Conservation (phyloP, 1,140 invertebrate genomes). For the Drosophila lini region DNA sequence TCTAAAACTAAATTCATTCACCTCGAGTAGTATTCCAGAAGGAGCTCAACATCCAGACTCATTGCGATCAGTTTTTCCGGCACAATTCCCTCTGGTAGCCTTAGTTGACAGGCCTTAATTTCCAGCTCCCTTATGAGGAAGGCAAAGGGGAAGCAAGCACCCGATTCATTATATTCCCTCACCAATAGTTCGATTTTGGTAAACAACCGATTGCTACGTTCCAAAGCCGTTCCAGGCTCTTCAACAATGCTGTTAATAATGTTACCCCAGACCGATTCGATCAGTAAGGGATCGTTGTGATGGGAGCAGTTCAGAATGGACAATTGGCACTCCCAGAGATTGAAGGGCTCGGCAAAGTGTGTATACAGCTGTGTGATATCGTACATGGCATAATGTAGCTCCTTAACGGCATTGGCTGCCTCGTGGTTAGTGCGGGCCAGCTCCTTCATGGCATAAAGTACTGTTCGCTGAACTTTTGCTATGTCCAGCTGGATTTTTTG, state of each 20-base stretch:
- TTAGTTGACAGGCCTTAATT: conserved; percentile 89
- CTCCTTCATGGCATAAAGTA: conserved; percentile 62
- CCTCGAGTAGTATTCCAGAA: conserved; percentile 90
- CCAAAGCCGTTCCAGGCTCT: conserved; percentile 85
- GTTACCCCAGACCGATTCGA: conserved; percentile 92
- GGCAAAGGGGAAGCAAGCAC: conserved; percentile 91
- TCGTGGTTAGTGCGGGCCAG: conserved; percentile 42
- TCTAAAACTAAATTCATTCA: conserved; percentile 79
- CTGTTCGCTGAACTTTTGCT: conserved; percentile 76
- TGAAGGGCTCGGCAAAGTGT: conserved; percentile 92
- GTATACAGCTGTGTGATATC: conserved; percentile 90
- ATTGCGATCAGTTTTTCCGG: conserved; percentile 89
- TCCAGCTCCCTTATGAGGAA: conserved; percentile 91
- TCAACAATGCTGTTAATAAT: conserved; percentile 88
- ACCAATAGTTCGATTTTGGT: conserved; percentile 91
- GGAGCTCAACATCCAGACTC: conserved; percentile 89
- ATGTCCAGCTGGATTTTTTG: conserved; percentile 70
- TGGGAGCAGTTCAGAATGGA: conserved; percentile 94
- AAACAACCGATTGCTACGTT: conserved; percentile 88
- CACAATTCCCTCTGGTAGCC: conserved; percentile 88
- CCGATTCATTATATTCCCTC: conserved; percentile 89
- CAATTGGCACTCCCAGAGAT: conserved; percentile 93
- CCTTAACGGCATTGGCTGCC: conserved; percentile 58
- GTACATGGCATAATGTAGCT: conserved; percentile 75
- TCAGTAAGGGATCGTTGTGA: conserved; percentile 90